Evolutionary conservation across 2,113 vertebrate species (phyloP), one percentile per base, ranked within the genome.

Genomic region (Equus quagga): DNA sequence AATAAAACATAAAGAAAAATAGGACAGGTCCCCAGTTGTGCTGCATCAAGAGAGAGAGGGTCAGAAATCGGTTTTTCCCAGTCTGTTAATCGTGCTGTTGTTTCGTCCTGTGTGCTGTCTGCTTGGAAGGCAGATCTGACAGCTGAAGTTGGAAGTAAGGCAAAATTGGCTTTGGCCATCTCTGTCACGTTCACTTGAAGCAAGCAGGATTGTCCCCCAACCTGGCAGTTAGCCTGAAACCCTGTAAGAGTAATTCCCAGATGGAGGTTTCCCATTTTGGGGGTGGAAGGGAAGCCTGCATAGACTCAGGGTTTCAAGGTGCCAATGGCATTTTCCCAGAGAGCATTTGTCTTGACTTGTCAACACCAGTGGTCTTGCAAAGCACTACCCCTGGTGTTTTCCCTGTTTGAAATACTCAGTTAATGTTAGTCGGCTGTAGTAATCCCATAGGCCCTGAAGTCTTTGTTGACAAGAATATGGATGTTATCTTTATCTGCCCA

Each of bases 161-260:
- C 79, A 13, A 1, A 94, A 6, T n/a, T 31, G 85, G 26, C 8
- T 3, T 26, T 23, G 46, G 0, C 15, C 54, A 8, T 58, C 24
- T 12, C 3, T n/a, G 54, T 75, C 12, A 18, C 2, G 8, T n/a
- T 21, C 84, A 58, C 19, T 33, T 5, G n/a, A 49, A 76, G 23
- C 67, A 64, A 3, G 23, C 67, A 14, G 4, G 36, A 0, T 3
- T 17, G 46, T 33, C 24, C 6, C 72, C 4, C 1, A 0, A 6
- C 44, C 41, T 36, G 31, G 24, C 11, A 10, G 0, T 82, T 28
- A 14, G 0, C 78, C 44, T 41, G 46, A 81, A 13, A 10, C 33
- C 19, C 36, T 7, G 7, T 58, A 5, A 24, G 12, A 1, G 19
- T 0, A 14, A 23, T 3, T 36, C 70, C 26, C 23, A 54, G 3